Percentiles rank a stretch among this genome's conserved stretches.
These are phyloP conservation scores for Ceyx margarethae DNA, from an alignment of 2,113 vertebrate species.

Conservation along the genomic window DNA sequence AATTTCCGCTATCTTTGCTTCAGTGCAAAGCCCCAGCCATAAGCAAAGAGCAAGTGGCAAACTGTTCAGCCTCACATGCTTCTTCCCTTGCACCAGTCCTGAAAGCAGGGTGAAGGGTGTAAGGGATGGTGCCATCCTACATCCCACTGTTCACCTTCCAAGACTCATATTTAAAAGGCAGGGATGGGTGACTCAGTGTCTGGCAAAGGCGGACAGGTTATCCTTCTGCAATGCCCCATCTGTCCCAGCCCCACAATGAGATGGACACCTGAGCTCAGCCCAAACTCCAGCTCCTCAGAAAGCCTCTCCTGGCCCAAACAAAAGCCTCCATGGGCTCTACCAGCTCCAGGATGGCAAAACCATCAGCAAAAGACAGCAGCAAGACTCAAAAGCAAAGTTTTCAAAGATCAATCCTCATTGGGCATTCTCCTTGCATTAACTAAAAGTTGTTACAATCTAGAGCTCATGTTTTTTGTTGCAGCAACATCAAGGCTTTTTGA, in stretches of 20 bases:
- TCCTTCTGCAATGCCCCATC: not conserved
- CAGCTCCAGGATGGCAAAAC: not conserved
- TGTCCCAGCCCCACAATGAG: not conserved
- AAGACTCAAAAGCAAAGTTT: not conserved
- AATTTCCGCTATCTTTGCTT: not conserved
- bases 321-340: not conserved
- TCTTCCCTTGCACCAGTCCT: not conserved
- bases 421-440: not conserved
- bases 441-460: not conserved
- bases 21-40: not conserved
- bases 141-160: not conserved
- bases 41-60: not conserved
- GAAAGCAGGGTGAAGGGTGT: not conserved
- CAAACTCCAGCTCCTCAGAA: not conserved
- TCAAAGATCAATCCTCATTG: not conserved
- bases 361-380: not conserved
- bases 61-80: not conserved
- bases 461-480: rapidly evolving
- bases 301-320: not conserved
- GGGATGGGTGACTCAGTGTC: not conserved
- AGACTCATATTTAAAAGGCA: not conserved
- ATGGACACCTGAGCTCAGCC: not conserved
- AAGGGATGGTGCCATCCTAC: not conserved
- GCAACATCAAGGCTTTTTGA: rapidly evolving
- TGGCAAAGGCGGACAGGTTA: not conserved